Percentiles rank a stretch among this genome's conserved stretches.
phyloP scores from a whole-genome alignment of 1,140 invertebrate genomes.

The Adoxophyes honmai region DNA sequence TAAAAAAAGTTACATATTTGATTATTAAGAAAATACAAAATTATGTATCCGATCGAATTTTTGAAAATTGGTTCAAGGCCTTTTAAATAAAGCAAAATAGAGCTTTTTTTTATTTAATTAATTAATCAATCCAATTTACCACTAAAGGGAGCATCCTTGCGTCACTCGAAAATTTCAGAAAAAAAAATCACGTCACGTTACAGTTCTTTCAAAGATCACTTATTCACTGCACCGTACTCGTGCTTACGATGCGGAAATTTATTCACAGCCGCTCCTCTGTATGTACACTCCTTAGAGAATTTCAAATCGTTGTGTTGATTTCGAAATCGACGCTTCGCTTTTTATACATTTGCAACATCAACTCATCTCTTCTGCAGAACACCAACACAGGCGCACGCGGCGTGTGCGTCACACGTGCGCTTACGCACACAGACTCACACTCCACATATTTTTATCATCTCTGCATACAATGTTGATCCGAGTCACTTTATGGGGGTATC shows the following conservation, averaged over 20 bases:
- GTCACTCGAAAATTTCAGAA: constrained; percentile 33
- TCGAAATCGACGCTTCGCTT: constrained; percentile 73
- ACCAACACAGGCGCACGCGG: not conserved
- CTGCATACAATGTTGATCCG: constrained; percentile 49
- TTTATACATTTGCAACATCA: constrained; percentile 74
- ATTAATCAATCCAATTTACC: constrained; percentile 23
- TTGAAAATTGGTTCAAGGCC: not conserved
- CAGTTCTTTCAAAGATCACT: constrained; percentile 46
- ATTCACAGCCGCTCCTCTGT: constrained; percentile 48
- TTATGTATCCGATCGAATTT: constrained; percentile 10
- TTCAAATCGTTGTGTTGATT: constrained; percentile 73
- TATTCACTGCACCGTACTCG: constrained; percentile 44
- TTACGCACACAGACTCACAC: constrained; percentile 35
- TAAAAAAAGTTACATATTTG: not conserved
- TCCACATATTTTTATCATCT: constrained; percentile 48
- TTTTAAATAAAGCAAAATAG: no score
- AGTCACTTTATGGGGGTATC: constrained; percentile 58
- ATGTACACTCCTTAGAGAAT: constrained; percentile 66
- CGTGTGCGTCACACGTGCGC: constrained; percentile 24
- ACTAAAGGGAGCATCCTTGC: constrained; percentile 51
- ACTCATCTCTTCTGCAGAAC: constrained; percentile 50
- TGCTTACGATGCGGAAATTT: constrained; percentile 59
- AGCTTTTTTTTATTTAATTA: not conserved
- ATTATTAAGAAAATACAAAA: not conserved
- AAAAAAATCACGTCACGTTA: constrained; percentile 44